These are phyloP conservation scores for Zosterops japonicus DNA, from an alignment of 2,113 vertebrate species.

Conservation along the genomic window DNA sequence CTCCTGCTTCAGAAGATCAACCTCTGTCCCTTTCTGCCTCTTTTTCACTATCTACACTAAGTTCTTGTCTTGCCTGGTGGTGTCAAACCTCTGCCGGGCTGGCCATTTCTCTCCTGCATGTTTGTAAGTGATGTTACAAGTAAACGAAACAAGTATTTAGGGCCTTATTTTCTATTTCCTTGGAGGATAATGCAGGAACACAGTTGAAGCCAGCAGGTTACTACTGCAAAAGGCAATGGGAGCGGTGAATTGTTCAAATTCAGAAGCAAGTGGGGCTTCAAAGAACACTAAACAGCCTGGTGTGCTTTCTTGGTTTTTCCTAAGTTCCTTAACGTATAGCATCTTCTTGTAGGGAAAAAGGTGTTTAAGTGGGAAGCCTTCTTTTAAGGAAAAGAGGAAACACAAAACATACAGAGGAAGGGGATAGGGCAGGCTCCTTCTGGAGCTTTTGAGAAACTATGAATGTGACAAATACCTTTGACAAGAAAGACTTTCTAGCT, in stretches of 20 bases:
- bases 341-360: background rate
- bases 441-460: background rate
- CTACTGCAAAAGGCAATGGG: background rate
- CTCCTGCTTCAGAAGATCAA: conserved; percentile 37
- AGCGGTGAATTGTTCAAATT: background rate
- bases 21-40: background rate
- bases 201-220: background rate
- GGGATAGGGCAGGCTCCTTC: background rate
- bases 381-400: background rate
- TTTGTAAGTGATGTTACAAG: background rate
- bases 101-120: background rate
- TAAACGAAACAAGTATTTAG: background rate
- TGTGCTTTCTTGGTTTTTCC: background rate
- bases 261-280: background rate
- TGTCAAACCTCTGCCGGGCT: background rate
- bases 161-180: background rate
- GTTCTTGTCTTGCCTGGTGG: background rate
- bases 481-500: background rate
- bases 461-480: background rate
- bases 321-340: background rate
- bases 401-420: background rate
- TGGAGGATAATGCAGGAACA: background rate
- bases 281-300: background rate
- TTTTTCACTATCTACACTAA: background rate
- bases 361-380: background rate